A percentile compares a stretch with the other conserved stretches of the same genome.
Evolutionary conservation across 2,797 vertebrate genomes (phyloP).

Genomic region (Varecia variegata): DNA sequence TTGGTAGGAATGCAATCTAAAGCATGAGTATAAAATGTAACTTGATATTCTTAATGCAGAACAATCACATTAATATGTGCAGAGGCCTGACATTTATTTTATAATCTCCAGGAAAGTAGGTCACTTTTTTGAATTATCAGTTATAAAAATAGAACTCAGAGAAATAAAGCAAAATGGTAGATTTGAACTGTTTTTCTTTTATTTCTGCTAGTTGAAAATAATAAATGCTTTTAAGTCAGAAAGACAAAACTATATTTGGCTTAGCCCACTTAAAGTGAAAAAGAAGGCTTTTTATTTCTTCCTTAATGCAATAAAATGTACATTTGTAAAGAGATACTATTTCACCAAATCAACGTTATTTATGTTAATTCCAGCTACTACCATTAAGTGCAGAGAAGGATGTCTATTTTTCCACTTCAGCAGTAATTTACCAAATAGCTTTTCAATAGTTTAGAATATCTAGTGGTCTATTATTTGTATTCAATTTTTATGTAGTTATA

Average conservation of each 20-base stretch:
- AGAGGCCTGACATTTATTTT: not conserved
- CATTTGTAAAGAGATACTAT: not conserved
- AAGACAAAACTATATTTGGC: not conserved
- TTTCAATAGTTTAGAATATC: not conserved
- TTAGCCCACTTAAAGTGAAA: not conserved
- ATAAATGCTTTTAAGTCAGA: not conserved
- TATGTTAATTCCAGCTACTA: not conserved
- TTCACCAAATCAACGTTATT: not conserved
- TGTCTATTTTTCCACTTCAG: not conserved
- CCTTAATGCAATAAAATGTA: not conserved
- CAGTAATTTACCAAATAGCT: not conserved
- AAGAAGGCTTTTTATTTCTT: not conserved
- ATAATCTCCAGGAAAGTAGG: slow-evolving; percentile 5
- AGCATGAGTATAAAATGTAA: not conserved
- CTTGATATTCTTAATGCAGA: not conserved
- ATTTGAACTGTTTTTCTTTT: not conserved
- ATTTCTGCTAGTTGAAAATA: not conserved
- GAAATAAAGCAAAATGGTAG: not conserved
- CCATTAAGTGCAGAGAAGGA: not conserved
- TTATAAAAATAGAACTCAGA: not conserved
- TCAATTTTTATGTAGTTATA: not conserved
- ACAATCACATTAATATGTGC: slow-evolving; percentile 13
- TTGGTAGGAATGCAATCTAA: not conserved
- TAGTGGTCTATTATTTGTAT: not conserved
- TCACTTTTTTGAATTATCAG: not conserved